Base-by-base conservation (phyloP, 2,888 invertebrate genomes). In the Caprella mutica region DNA sequence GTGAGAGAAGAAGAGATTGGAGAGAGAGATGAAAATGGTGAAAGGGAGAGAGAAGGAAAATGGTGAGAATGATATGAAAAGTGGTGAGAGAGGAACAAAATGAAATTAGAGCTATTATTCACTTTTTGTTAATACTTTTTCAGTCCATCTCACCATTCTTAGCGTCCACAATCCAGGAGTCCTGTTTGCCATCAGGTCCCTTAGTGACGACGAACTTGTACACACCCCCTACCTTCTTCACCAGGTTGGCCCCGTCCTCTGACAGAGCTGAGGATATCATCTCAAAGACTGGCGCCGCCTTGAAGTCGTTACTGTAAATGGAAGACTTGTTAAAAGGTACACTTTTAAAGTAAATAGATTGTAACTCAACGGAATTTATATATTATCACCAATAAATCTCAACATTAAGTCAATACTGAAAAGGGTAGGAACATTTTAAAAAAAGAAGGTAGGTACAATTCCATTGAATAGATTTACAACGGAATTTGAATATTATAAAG, bases 161-260 rank as follows among this genome's bases (percentile, higher is more conserved):
- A 9, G 87, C 86, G 73, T 97, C 88, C 24, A 97, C 86, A 2
- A 93, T 80, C 94, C 96, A 96, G 69, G 80, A 84, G 0, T 86
- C 92, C 68, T 84, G 84, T 26, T 82, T 80, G 0, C 90, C 91
- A 56, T 79, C 81, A 0, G 83, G 58, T 14, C 62, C 83, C 68
- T 86, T 85, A 67, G 79, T 85, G 14, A 96, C 86, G 72, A 84
- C 86, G 72, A 97, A 90, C 5, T 89, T 88, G 72, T 89, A 96
- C 64, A 89, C 79, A 0, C 89, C 92, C 61, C 91, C 80, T 24
- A 87, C 85, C 70, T 84, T 86, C 64, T 89, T 87, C 66, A 91
- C 84, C 3, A 91, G 74, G 63, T 84, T 83, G 1, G 88, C 86
- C 44, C 80, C 73, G 69, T 90, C 89, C n/a, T 81, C 82, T 61